Base-by-base conservation (phyloP, 2,113 vertebrate genomes). In the Ovis canadensis region DNA sequence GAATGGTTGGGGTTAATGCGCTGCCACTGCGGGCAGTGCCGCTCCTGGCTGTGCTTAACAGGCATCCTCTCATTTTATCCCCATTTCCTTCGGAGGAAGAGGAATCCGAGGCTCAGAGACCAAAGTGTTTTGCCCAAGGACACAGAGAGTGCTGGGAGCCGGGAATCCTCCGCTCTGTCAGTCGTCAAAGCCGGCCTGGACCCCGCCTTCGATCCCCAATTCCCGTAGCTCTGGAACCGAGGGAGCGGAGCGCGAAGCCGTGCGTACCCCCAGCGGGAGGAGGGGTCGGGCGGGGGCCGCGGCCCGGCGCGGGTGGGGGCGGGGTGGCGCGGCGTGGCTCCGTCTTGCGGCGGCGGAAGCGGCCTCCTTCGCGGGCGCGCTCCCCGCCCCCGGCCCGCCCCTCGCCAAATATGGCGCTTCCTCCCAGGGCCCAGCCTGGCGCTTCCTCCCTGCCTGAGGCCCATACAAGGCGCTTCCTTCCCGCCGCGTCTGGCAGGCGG, bases 391-490 rank as follows among this genome's bases (percentile, higher is more conserved):
- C 40, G 31, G 48, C 77, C 96, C 97, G 93, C 97, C 97, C 92
- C 86, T 92, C 78, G 94, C 98, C 98, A 95, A 96, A 86, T 98
- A 98, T 94, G 98, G 98, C 40, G 95, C 94, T 98, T 98, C 98
- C 98, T 98, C 84, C 97, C 43, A 7, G 48, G 50, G 43, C 97
- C 97, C 64, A 97, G 97, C 54, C 95, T 90, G 97, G 98, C 94
- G 59, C 91, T 98, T 98, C 98, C 98, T 98, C 89, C 55, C 89
- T 2, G 89, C 54, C 29, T 19, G 21, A 86, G 91, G 97, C 96
- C 98, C 98, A 98, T 96, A 98, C 97, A 98, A 98, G 98, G 98
- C 96, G 91, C 84, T 98, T 98, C 98, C 98, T 98, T 98, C 94
- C 98, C 97, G 92, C 59, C 93, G 97, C 96, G 57, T 2, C 97